Base-by-base conservation (phyloP, 2,888 invertebrate species). In the Malachius bipustulatus region DNA sequence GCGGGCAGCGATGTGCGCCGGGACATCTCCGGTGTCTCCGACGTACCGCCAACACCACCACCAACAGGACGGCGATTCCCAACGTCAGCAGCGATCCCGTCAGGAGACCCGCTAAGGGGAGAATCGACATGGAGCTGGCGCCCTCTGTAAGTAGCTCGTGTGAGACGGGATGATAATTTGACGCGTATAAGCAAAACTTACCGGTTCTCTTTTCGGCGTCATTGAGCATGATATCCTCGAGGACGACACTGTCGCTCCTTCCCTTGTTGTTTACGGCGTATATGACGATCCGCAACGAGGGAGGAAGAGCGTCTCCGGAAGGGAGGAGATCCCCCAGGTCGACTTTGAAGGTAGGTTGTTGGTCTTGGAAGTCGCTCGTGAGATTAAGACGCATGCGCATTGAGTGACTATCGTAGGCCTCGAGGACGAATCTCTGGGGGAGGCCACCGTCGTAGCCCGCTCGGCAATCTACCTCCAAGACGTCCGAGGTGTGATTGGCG, bases 371-470 rank as follows among this genome's bases (percentile, higher is more conserved):
- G 41, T 65, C 58, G 47, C 78, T 78, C 46, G 74, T 77, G 46
- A 76, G 68, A 56, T 82, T 84, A 43, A 82, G 68, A 35, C 81
- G 66, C 19, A 82, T 64, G 43, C 72, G 73, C 52, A 77, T 78
- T 11, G 80, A 80, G 48, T 71, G 63, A 0, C 80, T 77, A 50
- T 85, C 85, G 50, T 82, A 75, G 1, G 87, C 85, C 59, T 89
- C 88, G 38, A 90, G 63, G 34, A 82, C 67, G 63, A 89, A 89
- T 43, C 77, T 75, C 60, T 90, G 90, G 27, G 83, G 82, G 38
- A 90, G 70, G 1, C 90, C 90, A 2, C 90, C 89, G 54, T 90
- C 88, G 59, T 88, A 88, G 29, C 89, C 90, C 0, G 83, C 75
- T 39, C 83, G 75, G 60, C 90, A 90, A 50, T 85, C 82, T 39